Percentiles rank a stretch among this genome's conserved stretches.
These are phyloP conservation scores for Camarhynchus parvulus DNA, from an alignment of 2,113 vertebrate genomes.

Conservation along the genomic window DNA sequence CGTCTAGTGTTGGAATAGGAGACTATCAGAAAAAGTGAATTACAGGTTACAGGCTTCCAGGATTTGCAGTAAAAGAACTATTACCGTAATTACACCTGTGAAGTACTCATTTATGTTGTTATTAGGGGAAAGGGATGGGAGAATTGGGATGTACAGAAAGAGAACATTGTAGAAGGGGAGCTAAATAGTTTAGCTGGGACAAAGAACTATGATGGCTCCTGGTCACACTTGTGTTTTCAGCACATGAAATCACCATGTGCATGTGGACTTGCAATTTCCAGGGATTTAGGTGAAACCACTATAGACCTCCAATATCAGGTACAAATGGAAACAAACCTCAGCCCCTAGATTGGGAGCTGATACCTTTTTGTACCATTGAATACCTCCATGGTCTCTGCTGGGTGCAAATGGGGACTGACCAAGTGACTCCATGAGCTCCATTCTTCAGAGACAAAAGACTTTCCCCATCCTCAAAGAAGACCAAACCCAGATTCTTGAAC, in stretches of 20 bases:
- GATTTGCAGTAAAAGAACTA: constrained; percentile 29
- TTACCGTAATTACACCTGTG: background rate
- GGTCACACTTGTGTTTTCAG: background rate
- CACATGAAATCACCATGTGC: accelerated
- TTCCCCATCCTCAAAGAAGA: background rate
- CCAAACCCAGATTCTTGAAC: background rate
- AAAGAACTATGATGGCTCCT: background rate
- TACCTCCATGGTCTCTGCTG: background rate
- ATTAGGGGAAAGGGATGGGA: background rate
- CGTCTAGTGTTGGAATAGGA: constrained; percentile 13
- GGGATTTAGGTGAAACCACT: background rate
- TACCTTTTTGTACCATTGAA: background rate
- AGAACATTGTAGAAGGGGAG: background rate
- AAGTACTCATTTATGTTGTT: constrained; percentile 16
- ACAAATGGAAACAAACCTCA: background rate
- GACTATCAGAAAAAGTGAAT: constrained; percentile 35
- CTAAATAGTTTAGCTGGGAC: background rate
- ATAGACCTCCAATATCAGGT: background rate
- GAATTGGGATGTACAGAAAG: background rate
- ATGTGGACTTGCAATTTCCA: background rate
- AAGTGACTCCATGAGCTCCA: accelerated
- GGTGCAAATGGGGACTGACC: background rate
- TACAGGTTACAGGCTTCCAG: constrained; percentile 32
- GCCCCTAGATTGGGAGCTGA: background rate
- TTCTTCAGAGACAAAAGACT: background rate